A percentile compares a stretch with the other conserved stretches of the same genome.
phyloP scores from a whole-genome alignment of 2,888 invertebrate genomes.

The Lysandra bellargus region DNA sequence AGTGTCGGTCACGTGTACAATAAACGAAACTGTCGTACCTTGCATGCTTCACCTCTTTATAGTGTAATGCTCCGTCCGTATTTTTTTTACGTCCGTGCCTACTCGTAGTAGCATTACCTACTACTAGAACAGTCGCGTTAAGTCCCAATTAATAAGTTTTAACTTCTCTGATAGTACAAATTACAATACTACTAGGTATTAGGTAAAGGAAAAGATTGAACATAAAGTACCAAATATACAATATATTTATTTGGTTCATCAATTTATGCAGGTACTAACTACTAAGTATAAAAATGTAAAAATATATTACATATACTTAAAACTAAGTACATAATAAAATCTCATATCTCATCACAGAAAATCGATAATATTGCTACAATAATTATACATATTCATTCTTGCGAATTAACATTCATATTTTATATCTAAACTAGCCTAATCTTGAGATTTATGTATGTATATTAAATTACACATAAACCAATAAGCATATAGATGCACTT shows the following conservation, averaged over 20 bases:
- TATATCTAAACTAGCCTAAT: background rate
- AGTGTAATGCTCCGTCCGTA: too few species aligned
- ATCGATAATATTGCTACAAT: background rate
- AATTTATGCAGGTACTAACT: background rate
- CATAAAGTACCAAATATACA: background rate
- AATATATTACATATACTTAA: background rate
- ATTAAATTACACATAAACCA: background rate
- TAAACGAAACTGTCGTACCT: too few species aligned
- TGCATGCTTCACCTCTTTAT: too few species aligned
- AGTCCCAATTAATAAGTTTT: too few species aligned
- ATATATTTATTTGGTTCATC: background rate
- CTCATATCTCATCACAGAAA: background rate
- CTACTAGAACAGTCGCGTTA: too few species aligned
- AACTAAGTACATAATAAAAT: background rate
- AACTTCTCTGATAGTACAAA: background rate
- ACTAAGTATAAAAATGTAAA: background rate
- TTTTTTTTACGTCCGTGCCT: too few species aligned
- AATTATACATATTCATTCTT: background rate
- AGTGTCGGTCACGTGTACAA: too few species aligned
- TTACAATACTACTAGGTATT: background rate
- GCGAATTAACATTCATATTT: background rate
- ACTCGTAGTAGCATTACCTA: too few species aligned
- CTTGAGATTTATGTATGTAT: conserved; percentile 1
- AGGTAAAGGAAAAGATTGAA: background rate
- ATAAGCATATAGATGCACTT: background rate